Evolutionary conservation across 2,113 vertebrate species (phyloP), one percentile per base, ranked within the genome.

Genomic region (Trematocara nigrifrons): DNA sequence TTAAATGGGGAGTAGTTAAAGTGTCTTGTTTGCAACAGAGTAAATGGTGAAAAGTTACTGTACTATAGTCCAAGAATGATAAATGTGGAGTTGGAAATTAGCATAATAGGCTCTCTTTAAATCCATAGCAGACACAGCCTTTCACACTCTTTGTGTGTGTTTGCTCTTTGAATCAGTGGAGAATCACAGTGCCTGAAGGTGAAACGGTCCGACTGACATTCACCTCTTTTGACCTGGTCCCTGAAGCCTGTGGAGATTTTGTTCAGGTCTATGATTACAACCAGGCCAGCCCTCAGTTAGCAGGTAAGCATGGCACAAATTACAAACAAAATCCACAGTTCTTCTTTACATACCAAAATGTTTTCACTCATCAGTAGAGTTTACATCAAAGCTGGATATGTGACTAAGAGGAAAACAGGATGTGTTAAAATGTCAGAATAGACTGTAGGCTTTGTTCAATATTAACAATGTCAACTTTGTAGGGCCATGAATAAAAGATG

Each of bases 211-310:
- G 79, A 53, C 89, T 97, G 80, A 95, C 94, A 2, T 96, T 97
- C 64, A 93, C 87, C 12, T 84, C 84, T 12, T 97, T 97, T 84
- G 94, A 97, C 86, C 92, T 97, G 80, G 91, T 95, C 31, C 94
- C 94, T 3, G 94, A 95, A 22, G 91, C 85, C 82, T 97, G 96
- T 53, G 92, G 92, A 54, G 96, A 97, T 81, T 95, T 90, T 79
- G 93, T 97, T 45, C 92, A 96, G 82, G 91, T 97, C 74, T 97
- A 91, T 31, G 96, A 96, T 66, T 95, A 94, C 7, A 26, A 90
- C 56, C 15, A 7, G 31, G 22, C 83, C 7, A 86, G 92, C n/a
- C 83, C 94, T 3, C 71, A 86, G 42, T 81, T 40, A 33, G 10
- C 95, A 29, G 93, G 96, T 96, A 85, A 89, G 92, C 53, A 77